Base-by-base conservation (phyloP, 2,797 vertebrate species). In the Geotrypetes seraphini region DNA sequence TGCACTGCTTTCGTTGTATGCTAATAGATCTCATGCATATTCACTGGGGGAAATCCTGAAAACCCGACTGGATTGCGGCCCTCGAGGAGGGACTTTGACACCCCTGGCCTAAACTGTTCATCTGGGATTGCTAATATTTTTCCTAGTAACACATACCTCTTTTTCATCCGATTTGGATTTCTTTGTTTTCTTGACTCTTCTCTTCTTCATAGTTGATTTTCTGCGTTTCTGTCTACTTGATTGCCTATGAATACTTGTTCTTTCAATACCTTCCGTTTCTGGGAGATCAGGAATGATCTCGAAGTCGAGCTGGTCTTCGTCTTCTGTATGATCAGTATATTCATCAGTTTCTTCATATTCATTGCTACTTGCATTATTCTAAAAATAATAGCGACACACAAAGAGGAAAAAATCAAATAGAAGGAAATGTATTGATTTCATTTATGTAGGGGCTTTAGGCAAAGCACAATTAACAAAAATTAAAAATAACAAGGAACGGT, bases 81-180 rank as follows among this genome's bases (percentile, higher is more conserved):
- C n/a, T n/a, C n/a, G n/a, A n/a, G n/a, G n/a, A n/a, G n/a, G n/a
- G n/a, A n/a, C n/a, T n/a, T n/a, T n/a, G n/a, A n/a, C n/a, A n/a
- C n/a, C n/a, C n/a, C n/a, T n/a, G n/a, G n/a, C n/a, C n/a, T n/a
- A n/a, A n/a, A n/a, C n/a, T n/a, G n/a, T n/a, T n/a, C n/a, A n/a
- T n/a, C n/a, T n/a, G n/a, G n/a, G n/a, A n/a, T n/a, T n/a, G n/a
- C n/a, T n/a, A n/a, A n/a, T n/a, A n/a, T n/a, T n/a, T n/a, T n/a
- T n/a, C n/a, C n/a, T n/a, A n/a, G n/a, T 40, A 46, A 31, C 21
- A 62, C 57, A 5, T 37, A 68, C 62, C 64, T 50, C 25, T 18
- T 39, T 11, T 6, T 55, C 47, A 19, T 23, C 50, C 10, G 28
- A 22, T 11, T 11, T 31, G 15, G 45, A 14, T 10, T 21, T 55